Conservation (phyloP, 1,140 invertebrate species). For the Nylanderia fulva region DNA sequence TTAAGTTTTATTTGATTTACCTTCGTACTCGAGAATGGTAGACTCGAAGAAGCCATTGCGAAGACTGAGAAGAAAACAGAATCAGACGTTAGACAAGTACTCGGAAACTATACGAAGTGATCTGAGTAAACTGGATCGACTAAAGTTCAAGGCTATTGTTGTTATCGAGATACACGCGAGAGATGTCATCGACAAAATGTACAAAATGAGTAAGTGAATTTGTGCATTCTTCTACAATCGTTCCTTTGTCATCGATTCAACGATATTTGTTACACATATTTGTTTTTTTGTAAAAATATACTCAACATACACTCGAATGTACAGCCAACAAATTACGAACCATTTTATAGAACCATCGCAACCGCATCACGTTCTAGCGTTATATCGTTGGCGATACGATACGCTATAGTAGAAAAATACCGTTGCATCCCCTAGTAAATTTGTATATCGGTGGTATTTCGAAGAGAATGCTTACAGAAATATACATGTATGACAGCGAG, state of each 20-base stretch:
- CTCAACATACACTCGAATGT: slow-evolving; percentile 6
- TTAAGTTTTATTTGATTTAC: slow-evolving; percentile 37
- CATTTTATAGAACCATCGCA: slow-evolving; percentile 43
- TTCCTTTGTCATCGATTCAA: background rate
- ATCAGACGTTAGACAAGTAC: slow-evolving; percentile 90
- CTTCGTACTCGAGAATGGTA: slow-evolving; percentile 80
- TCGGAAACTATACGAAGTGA: slow-evolving; percentile 92
- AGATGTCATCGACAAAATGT: slow-evolving; percentile 94
- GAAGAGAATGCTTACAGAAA: slow-evolving; percentile 37
- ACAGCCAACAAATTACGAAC: slow-evolving; percentile 42
- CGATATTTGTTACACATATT: background rate
- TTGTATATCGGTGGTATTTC: slow-evolving; percentile 41
- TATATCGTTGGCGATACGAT: slow-evolving; percentile 40
- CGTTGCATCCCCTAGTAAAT: slow-evolving; percentile 58
- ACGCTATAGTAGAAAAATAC: background rate
- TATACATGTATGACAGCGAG: background rate
- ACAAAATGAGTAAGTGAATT: slow-evolving; percentile 87
- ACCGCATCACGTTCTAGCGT: slow-evolving; percentile 37
- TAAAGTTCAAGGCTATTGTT: slow-evolving; percentile 93
- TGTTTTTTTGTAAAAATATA: slow-evolving; percentile 2
- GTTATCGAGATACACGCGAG: slow-evolving; percentile 95
- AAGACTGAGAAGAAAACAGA: slow-evolving; percentile 91
- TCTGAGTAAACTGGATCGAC: slow-evolving; percentile 90
- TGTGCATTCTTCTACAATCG: background rate
- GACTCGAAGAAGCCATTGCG: slow-evolving; percentile 92